Evolutionary conservation across 2,113 vertebrate species (phyloP).

Genomic region (Glaucidium brasilianum): DNA sequence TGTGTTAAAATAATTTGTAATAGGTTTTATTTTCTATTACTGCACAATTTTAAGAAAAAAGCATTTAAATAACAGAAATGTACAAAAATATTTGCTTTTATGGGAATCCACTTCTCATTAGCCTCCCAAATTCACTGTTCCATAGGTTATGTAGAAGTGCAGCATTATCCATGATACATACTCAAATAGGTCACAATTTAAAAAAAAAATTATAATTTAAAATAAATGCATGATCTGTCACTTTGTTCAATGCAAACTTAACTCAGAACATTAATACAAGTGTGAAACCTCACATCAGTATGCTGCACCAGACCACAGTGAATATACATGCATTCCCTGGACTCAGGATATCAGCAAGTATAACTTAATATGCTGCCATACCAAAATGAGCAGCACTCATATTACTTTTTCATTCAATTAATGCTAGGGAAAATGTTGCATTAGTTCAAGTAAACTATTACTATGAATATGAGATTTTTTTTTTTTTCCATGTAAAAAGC

Average conservation of each 20-base stretch:
- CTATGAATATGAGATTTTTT: neutral
- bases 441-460: neutral
- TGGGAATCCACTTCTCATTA: neutral
- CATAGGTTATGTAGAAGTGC: neutral
- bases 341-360: neutral
- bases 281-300: neutral
- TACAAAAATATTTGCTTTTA: neutral
- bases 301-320: neutral
- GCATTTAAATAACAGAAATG: neutral
- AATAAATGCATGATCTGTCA: neutral
- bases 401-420: neutral
- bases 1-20: neutral
- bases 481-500: neutral
- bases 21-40: neutral
- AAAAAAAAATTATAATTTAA: too few relatives aligned
- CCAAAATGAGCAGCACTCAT: neutral
- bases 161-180: neutral
- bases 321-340: neutral
- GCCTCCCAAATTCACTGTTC: neutral
- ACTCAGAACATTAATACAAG: neutral
- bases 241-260: neutral
- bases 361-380: neutral
- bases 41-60: neutral
- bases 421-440: neutral
- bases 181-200: neutral